Base-by-base conservation (phyloP, 2,797 vertebrate genomes). In the Cyprinodon diabolis region DNA sequence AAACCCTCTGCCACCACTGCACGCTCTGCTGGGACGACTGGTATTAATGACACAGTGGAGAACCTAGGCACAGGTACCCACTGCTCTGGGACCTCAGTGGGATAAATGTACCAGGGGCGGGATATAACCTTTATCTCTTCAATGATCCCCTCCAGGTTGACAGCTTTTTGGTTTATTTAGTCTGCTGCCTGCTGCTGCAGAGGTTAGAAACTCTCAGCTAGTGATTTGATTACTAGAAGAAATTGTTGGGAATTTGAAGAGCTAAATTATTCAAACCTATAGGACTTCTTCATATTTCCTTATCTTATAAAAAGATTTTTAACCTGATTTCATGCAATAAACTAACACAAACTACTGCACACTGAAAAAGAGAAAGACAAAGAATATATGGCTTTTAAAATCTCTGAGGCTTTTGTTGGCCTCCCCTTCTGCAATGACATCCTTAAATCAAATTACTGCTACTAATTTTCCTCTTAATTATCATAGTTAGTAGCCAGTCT, bases 111-210 rank as follows among this genome's bases (percentile, higher is more conserved):
- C 79, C 66, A 48, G 40, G 19, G 74, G 76, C 75, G 72, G 60
- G 63, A 79, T 77, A 51, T 74, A 82, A 86, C 87, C 88, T 89
- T 87, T 87, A 86, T 81, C 70, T 74, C 83, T 82, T 75, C 74
- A 79, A 78, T 67, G 84, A 87, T 86, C 86, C 79, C 75, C 62
- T 86, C 72, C 77, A 74, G 82, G 77, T 75, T 35, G 73, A 86
- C 87, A 85, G 87, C 80, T 79, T 79, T 79, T 84, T 56, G 69
- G 86, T 89, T 91, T 91, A 91, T 91, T 92, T 89, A 89, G 88
- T 88, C 87, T 89, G 91, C 86, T 91, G 86, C 74, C 75, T 74
- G 79, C 78, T 72, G 85, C 79, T 82, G 75, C 74, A 79, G 71
- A 71, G 81, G 81, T 81, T 85, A 71, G 72, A 83, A 75, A 85